Evolutionary conservation across 2,888 invertebrate species (phyloP).

Genomic region (Cylindroiulus punctatus): DNA sequence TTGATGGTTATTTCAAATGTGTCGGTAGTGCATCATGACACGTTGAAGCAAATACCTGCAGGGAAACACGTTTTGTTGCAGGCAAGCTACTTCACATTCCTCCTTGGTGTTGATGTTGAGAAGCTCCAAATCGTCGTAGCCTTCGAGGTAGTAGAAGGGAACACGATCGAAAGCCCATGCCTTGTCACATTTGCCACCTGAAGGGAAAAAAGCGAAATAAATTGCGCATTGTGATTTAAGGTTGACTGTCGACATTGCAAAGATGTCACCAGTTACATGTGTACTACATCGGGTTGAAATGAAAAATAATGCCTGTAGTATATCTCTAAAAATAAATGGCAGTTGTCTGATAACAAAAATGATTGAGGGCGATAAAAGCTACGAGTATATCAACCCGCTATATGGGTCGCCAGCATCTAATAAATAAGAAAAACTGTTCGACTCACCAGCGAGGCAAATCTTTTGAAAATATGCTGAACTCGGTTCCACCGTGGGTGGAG

Average conservation of each 20-base stretch:
- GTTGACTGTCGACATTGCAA: background rate
- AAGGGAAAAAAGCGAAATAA: background rate
- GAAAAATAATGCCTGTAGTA: no score
- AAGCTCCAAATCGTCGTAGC: conserved; percentile 74
- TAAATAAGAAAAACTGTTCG: background rate
- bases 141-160: conserved; percentile 78
- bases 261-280: background rate
- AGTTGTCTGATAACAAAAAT: background rate
- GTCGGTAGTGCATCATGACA: background rate
- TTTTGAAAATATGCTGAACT: conserved; percentile 54
- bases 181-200: conserved; percentile 66
- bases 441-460: conserved; percentile 54
- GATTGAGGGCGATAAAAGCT: no score
- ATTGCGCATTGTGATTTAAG: no score
- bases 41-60: conserved; percentile 67
- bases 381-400: no score
- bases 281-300: background rate
- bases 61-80: conserved; percentile 69
- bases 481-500: conserved; percentile 43
- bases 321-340: background rate
- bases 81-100: conserved; percentile 76
- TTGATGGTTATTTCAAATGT: no score
- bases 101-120: conserved; percentile 73
- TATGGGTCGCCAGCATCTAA: background rate
- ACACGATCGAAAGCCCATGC: conserved; percentile 82